Base-by-base conservation (phyloP, 1,140 invertebrate genomes). In the Prorops nasuta region DNA sequence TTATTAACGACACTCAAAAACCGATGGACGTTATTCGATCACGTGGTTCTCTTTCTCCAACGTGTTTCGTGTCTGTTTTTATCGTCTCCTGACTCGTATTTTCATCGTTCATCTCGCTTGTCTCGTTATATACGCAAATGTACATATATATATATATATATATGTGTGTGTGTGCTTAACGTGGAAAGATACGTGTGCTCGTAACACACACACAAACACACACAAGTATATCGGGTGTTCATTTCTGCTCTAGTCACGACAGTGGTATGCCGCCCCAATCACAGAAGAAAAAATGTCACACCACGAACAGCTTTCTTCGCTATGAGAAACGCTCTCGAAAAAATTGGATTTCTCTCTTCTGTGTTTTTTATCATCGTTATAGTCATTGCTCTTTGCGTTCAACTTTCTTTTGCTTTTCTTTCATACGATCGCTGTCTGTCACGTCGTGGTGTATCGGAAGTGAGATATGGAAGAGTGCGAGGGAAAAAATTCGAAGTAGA, bases 261-360 rank as follows among this genome's bases (percentile, higher is more conserved):
- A 72, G 57, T 74, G 76, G 80, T 83, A 82, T 82, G 81, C 78
- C 78, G 81, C 82, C 82, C 82, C 82, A 84, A 82, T 81, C 83
- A 84, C 83, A 84, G 79, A 79, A 79, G 79, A 80, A 84, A 84
- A 84, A 84, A 83, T 84, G 83, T 83, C 83, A 84, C 82, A 83
- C 64, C 57, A 74, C 68, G 69, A 63, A 76, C 60, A 69, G 57
- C 44, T 64, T 60, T 64, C 68, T 72, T 70, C 67, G n/a, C n/a
- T 43, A 45, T 55, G 65, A 56, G 58, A 54, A 58, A 60, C 57
- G 64, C 64, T 68, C 66, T 69, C 67, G 56, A 60, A 45, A 64
- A 62, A 72, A 71, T n/a, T n/a, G n/a, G n/a, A n/a, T n/a, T n/a
- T n/a, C n/a, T n/a, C n/a, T n/a, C n/a, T n/a, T n/a, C n/a, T n/a